A percentile compares a stretch with the other conserved stretches of the same genome.
Evolutionary conservation across 2,797 vertebrate genomes (phyloP).

Genomic region (Synaphobranchus kaupii): DNA sequence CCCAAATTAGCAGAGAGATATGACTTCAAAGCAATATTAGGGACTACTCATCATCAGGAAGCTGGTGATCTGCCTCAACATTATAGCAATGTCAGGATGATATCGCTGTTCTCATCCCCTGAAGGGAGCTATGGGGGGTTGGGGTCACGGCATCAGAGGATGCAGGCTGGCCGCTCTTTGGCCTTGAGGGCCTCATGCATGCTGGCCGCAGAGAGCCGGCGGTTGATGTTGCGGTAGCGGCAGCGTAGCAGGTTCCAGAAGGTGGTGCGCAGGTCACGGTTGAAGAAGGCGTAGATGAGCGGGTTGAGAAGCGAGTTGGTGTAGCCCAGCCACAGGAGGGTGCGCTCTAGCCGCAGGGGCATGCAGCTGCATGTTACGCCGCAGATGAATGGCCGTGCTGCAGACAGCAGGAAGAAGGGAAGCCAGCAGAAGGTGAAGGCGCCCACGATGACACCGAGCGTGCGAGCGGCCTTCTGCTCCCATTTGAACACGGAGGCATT

Average conservation of each 20-base stretch:
- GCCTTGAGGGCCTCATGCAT: slow-evolving; percentile 74
- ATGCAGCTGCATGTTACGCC: slow-evolving; percentile 69
- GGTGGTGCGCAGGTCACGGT: slow-evolving; percentile 72
- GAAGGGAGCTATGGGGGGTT: no score
- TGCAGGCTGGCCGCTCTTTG: slow-evolving; percentile 66
- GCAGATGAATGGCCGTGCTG: not conserved
- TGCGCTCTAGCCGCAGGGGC: slow-evolving; percentile 69
- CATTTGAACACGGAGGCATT: slow-evolving; percentile 75
- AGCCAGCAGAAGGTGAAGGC: no score
- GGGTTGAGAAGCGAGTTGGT: slow-evolving; percentile 72
- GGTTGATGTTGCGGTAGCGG: slow-evolving; percentile 71
- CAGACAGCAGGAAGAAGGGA: no score
- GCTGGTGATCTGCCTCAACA: no score
- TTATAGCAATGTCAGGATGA: no score
- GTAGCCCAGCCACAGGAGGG: slow-evolving; percentile 71
- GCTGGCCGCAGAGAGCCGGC: slow-evolving; percentile 68
- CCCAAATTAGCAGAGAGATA: no score
- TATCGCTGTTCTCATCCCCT: no score
- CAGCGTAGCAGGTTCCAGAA: slow-evolving; percentile 44
- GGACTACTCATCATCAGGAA: no score
- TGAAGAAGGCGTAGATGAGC: slow-evolving; percentile 56
- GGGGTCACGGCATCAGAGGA: slow-evolving; percentile 48
- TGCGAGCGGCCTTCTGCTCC: slow-evolving; percentile 72
- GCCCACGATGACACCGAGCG: slow-evolving; percentile 63
- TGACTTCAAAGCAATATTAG: no score